A percentile compares a stretch with the other conserved stretches of the same genome.
Evolutionary conservation across 2,888 invertebrate species (phyloP).

Genomic region (Ophion costatus): DNA sequence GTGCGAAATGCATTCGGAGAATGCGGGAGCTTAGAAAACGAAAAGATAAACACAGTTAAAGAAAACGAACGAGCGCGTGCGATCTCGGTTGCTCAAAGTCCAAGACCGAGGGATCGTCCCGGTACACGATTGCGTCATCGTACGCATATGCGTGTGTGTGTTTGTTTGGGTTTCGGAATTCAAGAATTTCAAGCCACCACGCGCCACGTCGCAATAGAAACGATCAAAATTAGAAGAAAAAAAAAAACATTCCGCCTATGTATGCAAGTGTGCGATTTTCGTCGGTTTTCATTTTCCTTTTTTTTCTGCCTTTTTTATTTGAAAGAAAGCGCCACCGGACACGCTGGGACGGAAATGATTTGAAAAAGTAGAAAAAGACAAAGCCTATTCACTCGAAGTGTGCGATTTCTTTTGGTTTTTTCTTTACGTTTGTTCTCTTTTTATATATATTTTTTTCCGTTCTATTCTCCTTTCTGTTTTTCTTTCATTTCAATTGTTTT

Average conservation of each 20-base stretch:
- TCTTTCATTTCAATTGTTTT: too few relatives aligned
- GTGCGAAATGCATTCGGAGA: background rate
- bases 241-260: background rate
- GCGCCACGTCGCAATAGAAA: background rate
- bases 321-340: too few relatives aligned
- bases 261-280: too few relatives aligned
- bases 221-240: background rate
- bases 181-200: conserved; percentile 23
- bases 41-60: background rate
- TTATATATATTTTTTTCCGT: too few relatives aligned
- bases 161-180: too few relatives aligned
- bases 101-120: conserved; percentile 60
- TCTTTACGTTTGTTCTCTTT: too few relatives aligned
- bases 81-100: conserved; percentile 53
- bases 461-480: too few relatives aligned
- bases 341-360: too few relatives aligned
- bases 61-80: conserved; percentile 11
- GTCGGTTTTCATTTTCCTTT: too few relatives aligned
- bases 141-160: conserved; percentile 1
- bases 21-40: background rate
- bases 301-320: too few relatives aligned
- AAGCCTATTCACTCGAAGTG: too few relatives aligned
- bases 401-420: too few relatives aligned
- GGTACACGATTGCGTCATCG: conserved; percentile 62
- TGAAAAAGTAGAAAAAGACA: background rate